Evolutionary conservation across 2,888 invertebrate species (phyloP).

Genomic region (Ophion ellenae): DNA sequence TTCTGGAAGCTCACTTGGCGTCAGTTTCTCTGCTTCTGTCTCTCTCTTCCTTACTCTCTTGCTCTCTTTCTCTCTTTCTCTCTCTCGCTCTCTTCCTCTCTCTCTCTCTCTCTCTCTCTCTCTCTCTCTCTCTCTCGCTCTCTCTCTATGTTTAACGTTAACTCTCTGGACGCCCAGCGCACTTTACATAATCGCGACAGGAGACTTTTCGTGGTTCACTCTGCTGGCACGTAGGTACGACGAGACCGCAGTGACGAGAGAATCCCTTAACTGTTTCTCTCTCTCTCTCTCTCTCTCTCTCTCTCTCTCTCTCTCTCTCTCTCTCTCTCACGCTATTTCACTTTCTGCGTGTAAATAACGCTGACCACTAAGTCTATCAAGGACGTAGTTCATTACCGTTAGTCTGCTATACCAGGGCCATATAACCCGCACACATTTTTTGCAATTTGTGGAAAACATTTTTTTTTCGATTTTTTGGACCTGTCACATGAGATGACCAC

Average conservation of each 20-base stretch:
- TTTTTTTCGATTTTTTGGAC: too few species aligned
- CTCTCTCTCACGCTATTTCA: too few species aligned
- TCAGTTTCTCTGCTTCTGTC: conserved; percentile 8
- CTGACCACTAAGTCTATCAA: too few species aligned
- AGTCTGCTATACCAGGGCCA: too few species aligned
- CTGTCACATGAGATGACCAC: too few species aligned
- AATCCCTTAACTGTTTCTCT: neutral
- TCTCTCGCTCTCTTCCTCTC: too few species aligned
- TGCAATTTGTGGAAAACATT: too few species aligned
- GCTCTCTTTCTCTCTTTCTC: conserved; percentile 21
- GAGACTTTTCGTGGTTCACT: conserved; percentile 52
- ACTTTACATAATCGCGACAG: conserved; percentile 61
- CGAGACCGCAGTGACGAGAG: conserved; percentile 56
- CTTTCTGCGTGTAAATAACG: too few species aligned
- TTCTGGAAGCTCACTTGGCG: conserved; percentile 34
- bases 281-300: conserved; percentile 6
- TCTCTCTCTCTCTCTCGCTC: neutral
- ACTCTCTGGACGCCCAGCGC: conserved; percentile 17
- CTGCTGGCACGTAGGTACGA: conserved; percentile 57
- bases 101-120: neutral
- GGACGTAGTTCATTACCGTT: too few species aligned
- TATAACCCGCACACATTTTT: too few species aligned
- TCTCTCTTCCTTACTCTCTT: neutral
- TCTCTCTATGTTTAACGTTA: conserved; percentile 33
- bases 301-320: too few species aligned